Evolutionary conservation across 1,140 invertebrate species (phyloP), one percentile per base, ranked within the genome.

Genomic region (Ditylenchus dipsaci): DNA sequence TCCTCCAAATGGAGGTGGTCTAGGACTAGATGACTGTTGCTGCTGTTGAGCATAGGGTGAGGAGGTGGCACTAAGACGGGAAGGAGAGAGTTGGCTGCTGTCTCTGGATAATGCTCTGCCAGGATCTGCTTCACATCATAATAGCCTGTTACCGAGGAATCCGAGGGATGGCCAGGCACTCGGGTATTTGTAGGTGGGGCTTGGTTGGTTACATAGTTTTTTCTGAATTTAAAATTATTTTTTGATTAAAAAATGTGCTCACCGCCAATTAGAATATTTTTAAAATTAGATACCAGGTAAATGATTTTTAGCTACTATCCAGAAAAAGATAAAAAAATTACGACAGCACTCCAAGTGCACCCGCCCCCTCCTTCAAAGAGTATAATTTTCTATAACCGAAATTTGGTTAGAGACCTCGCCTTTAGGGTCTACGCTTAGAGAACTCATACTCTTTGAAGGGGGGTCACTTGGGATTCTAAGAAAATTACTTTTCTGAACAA

Each of bases 41-140:
- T 72, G 53, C 11, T 33, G 65, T 63, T 65, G 42, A 69, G 15
- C 49, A 45, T 38, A 29, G 29, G 11, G 63, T 47, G 17, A 49
- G 60, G 30, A 43, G 58, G n/a, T n/a, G n/a, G 8, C 70, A 27
- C 26, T 26, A 19, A 70, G 43, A 49, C 57, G 67, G 26, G 33
- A 33, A n/a, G n/a, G n/a, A 47, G 11, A 21, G 30, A 29, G 75
- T 45, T 68, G 23, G 53, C 43, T 29, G 45, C 30, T 38, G 66
- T 47, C 27, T 66, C 38, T 23, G 66, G 67, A 38, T 45, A 75
- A 33, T 73, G 74, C 23, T 74, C 73, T 43, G 61, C 74, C 1
- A 73, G 61, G 42, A 76, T 73, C 72, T 71, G 78, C 57, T 78
- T 76, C 13, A 80, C 73, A 64, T 78, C 74, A 67, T 80, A 78